phyloP scores from a whole-genome alignment of 1,140 invertebrate genomes.

The silkworm (Bombyx mori) region ASM3026992v2 NC_085107.1:12973501-12974000 shows the following conservation, averaged over 20 bases:
- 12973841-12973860: too few relatives aligned
- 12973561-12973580: constrained; percentile 91
- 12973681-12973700: constrained; percentile 92
- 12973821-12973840: constrained; percentile 31
- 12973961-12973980: too few relatives aligned
- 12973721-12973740: constrained; percentile 81
- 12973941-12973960: too few relatives aligned
- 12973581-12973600: constrained; percentile 83
- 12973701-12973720: constrained; percentile 84
- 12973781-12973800: constrained; percentile 87
- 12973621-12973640: constrained; percentile 85
- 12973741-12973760: constrained; percentile 73
- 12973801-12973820: constrained; percentile 76
- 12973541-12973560: constrained; percentile 88
- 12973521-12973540: constrained; percentile 81
- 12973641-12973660: constrained; percentile 84
- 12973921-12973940: too few relatives aligned
- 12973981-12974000: too few relatives aligned
- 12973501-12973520: constrained; percentile 21
- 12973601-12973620: constrained; percentile 85
- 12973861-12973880: too few relatives aligned
- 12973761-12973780: constrained; percentile 89
- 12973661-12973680: constrained; percentile 87
- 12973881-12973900: too few relatives aligned
- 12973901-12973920: too few relatives aligned